Base-by-base conservation (phyloP, 2,888 invertebrate species). In the Cryptocheilus praepositus region DNA sequence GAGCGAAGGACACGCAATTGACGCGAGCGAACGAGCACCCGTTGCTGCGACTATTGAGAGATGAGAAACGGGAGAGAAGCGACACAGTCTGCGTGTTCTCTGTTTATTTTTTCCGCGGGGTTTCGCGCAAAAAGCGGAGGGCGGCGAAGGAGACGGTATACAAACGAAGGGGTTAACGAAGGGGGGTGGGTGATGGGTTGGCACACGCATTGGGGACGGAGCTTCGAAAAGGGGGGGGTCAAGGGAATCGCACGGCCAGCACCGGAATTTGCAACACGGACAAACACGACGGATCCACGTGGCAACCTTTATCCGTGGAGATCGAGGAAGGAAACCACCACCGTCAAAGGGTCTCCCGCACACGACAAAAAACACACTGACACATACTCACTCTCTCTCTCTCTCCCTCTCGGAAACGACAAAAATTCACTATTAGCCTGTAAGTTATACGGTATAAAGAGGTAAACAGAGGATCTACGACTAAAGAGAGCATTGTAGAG, bases 361-460 rank as follows among this genome's bases (percentile, higher is more conserved):
- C 36, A 36, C 36, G 36, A 36, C 11, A 36, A 36, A 36, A 7
- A 11, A 36, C 36, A 7, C 36, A 36, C 36, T 8, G 7, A 11
- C 36, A 36, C 36, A 36, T 11, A 36, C 36, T 8, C 36, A 36
- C 36, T 36, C 36, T 11, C 36, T 36, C 36, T 36, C 36, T 36
- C 36, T 36, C 36, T 36, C 36, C 36, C 36, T 11, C 36, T 36
- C 36, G 36, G 54, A 72, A 49, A 67, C 49, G 70, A 76, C 70
- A 71, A 76, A 75, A 82, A 80, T 80, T 78, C 77, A 86, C 83
- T 86, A 85, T 76, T 86, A 85, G 83, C 56, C 61, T 62, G 68
- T 84, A 86, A 85, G 83, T 78, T 70, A 36, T 81, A 82, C 80
- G 74, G 70, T 77, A 81, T 82, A 71, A 22, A 53, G 18, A 49